These are phyloP conservation scores for Ahaetulla prasina DNA, from an alignment of 2,113 vertebrate species.

Conservation along the genomic window DNA sequence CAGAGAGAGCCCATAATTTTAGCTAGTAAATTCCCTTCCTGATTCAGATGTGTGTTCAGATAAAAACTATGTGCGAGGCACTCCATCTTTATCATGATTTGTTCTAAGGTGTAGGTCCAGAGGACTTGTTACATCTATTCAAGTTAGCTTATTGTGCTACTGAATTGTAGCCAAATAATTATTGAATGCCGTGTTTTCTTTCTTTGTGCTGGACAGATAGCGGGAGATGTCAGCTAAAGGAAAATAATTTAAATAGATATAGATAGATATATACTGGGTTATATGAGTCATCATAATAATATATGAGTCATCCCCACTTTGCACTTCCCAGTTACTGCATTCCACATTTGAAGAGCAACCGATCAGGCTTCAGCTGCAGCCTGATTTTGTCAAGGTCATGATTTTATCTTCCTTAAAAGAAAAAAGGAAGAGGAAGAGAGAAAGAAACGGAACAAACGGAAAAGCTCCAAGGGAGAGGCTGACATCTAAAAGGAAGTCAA, in stretches of 20 bases:
- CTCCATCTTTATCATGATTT: neutral
- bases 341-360: neutral
- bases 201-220: neutral
- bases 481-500: too few relatives aligned
- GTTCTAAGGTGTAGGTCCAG: neutral
- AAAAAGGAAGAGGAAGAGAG: neutral
- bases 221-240: too few relatives aligned
- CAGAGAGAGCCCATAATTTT: neutral
- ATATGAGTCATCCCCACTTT: neutral
- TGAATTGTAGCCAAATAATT: neutral
- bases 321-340: neutral
- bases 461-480: too few relatives aligned
- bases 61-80: neutral
- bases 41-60: neutral
- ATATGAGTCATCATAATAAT: too few relatives aligned
- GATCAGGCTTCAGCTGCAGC: neutral
- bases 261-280: too few relatives aligned
- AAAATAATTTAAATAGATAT: too few relatives aligned
- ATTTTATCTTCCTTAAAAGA: neutral
- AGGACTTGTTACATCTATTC: neutral
- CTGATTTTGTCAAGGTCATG: neutral
- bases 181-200: neutral
- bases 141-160: neutral
- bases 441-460: too few relatives aligned
- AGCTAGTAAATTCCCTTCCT: neutral